Evolutionary conservation across 2,113 vertebrate genomes (phyloP).

Genomic region (Ornithorhynchus anatinus): DNA sequence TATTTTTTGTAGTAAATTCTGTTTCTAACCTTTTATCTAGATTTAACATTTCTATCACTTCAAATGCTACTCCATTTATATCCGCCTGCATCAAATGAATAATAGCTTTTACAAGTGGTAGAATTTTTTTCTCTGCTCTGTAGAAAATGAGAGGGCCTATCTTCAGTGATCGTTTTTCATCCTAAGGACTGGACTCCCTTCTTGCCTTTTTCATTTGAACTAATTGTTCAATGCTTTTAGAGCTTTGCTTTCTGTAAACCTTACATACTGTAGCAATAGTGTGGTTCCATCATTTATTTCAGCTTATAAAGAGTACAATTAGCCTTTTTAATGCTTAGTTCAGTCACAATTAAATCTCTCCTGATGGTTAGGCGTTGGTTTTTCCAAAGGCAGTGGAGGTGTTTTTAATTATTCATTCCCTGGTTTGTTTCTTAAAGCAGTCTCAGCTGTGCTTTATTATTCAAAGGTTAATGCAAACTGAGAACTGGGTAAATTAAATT

Average conservation of each 20-base stretch:
- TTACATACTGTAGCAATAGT: slow-evolving; percentile 24
- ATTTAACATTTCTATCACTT: slow-evolving; percentile 34
- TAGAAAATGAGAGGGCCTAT: slow-evolving; percentile 22
- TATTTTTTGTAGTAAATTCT: slow-evolving; percentile 9
- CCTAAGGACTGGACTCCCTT: not conserved
- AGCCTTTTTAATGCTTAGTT: slow-evolving; percentile 65
- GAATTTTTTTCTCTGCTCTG: slow-evolving; percentile 1
- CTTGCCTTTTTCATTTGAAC: slow-evolving; percentile 46
- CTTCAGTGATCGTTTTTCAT: not conserved
- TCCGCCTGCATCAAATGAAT: slow-evolving; percentile 28
- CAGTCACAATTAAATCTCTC: slow-evolving; percentile 67
- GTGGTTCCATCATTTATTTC: slow-evolving; percentile 46
- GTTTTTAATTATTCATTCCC: slow-evolving; percentile 78
- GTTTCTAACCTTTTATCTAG: slow-evolving; percentile 28
- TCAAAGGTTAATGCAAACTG: slow-evolving; percentile 77
- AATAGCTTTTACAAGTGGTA: slow-evolving; percentile 26
- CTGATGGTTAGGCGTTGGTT: slow-evolving; percentile 61
- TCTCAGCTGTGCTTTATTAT: slow-evolving; percentile 77
- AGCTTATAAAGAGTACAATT: slow-evolving; percentile 69
- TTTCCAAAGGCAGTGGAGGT: slow-evolving; percentile 68
- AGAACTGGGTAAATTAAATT: slow-evolving; percentile 73
- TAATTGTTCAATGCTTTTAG: slow-evolving; percentile 22
- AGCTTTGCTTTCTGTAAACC: slow-evolving; percentile 40
- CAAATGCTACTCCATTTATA: slow-evolving; percentile 9
- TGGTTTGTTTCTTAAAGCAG: slow-evolving; percentile 73